phyloP scores from a whole-genome alignment of 2,797 vertebrate genomes.

The Mormyrus hasselquistii region DNA sequence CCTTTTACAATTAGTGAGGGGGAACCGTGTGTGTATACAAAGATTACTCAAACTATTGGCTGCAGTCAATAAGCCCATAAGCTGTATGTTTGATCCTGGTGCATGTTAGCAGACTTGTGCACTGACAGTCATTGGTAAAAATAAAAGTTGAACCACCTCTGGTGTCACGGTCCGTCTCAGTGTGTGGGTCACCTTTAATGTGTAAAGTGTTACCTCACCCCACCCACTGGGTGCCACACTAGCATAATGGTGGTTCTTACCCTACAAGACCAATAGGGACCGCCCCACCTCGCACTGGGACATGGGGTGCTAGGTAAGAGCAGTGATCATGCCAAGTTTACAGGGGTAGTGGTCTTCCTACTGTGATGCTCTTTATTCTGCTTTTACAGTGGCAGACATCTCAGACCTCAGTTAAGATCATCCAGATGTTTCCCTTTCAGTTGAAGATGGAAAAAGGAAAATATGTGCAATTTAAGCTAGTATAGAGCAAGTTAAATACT shows the following conservation, averaged over 20 bases:
- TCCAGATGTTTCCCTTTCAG: neutral
- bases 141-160: slow-evolving; percentile 53
- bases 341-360: neutral
- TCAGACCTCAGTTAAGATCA: neutral
- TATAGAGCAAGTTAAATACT: neutral
- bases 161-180: neutral
- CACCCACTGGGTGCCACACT: neutral
- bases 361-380: neutral
- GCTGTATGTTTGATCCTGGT: slow-evolving; percentile 81
- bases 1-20: slow-evolving; percentile 63
- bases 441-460: neutral
- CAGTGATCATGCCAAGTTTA: neutral
- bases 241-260: neutral
- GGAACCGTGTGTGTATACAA: slow-evolving; percentile 71
- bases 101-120: slow-evolving; percentile 79
- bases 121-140: slow-evolving; percentile 71
- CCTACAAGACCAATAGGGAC: neutral
- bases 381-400: neutral
- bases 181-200: neutral
- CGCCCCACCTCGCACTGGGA: neutral
- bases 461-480: neutral
- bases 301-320: neutral
- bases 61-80: slow-evolving; percentile 77
- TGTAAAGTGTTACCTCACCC: neutral
- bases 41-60: slow-evolving; percentile 74